phyloP scores from a whole-genome alignment of 2,113 vertebrate species.

The Eretmodus cyanostictus region DNA sequence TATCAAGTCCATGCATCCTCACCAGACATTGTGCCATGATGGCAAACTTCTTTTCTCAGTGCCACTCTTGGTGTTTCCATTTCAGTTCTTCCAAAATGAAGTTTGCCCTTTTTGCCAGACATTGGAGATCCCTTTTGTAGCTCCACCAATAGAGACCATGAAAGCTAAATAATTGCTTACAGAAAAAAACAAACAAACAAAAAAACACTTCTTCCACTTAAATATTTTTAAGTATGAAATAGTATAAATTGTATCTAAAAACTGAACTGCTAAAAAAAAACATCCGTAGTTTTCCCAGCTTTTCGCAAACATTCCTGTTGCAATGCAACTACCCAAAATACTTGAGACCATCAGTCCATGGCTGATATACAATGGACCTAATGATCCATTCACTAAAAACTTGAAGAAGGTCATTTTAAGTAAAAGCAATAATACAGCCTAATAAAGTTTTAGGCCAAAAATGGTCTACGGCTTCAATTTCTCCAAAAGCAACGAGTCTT shows the following conservation, averaged over 20 bases:
- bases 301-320: background rate
- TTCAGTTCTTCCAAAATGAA: background rate
- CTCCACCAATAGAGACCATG: background rate
- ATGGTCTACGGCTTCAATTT: background rate
- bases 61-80: background rate
- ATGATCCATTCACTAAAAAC: background rate
- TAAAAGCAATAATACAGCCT: background rate
- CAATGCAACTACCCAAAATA: background rate
- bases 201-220: rapidly evolving
- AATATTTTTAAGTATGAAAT: background rate
- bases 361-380: background rate
- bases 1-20: conserved; percentile 8
- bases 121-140: background rate
- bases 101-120: background rate
- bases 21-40: conserved; percentile 11
- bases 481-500: background rate
- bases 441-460: background rate
- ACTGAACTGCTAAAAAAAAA: background rate
- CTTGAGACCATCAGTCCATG: background rate
- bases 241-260: background rate
- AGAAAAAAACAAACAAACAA: background rate
- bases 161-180: background rate
- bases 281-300: background rate
- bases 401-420: background rate
- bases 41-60: background rate